Conservation (phyloP, 1,140 invertebrate species). For the Notospermus geniculatus region DNA sequence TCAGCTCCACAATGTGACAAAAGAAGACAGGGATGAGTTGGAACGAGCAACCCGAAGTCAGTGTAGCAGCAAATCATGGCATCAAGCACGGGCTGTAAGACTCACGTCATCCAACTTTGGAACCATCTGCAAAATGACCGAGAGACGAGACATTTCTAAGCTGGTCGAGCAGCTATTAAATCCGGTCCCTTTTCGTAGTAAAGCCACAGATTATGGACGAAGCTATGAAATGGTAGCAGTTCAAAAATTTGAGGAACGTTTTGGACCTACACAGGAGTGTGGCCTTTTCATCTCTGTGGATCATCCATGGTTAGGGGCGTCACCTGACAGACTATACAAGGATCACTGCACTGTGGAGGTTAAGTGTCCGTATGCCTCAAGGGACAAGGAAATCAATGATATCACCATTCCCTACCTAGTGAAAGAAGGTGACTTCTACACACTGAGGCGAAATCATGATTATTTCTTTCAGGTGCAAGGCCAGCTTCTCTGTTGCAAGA, state of each 20-base stretch:
- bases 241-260: not conserved
- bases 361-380: no score
- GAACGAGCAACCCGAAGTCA: no score
- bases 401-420: not conserved
- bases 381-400: no score
- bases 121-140: constrained; percentile 26
- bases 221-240: not conserved
- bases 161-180: constrained; percentile 11
- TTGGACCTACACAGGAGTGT: not conserved
- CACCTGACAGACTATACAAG: not conserved
- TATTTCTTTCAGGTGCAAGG: constrained; percentile 28
- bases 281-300: not conserved
- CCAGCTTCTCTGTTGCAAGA: constrained; percentile 21
- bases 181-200: not conserved
- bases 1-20: no score
- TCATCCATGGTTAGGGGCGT: no score
- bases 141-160: constrained; percentile 19
- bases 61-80: constrained; percentile 23
- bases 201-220: not conserved
- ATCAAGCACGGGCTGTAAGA: constrained; percentile 19
- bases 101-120: constrained; percentile 31
- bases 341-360: no score
- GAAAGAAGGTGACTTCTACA: not conserved
- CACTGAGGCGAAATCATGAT: constrained; percentile 18
- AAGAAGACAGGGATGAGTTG: no score